These are phyloP conservation scores for Cinara cedri DNA, from an alignment of 2,888 invertebrate species.

Conservation along the genomic window DNA sequence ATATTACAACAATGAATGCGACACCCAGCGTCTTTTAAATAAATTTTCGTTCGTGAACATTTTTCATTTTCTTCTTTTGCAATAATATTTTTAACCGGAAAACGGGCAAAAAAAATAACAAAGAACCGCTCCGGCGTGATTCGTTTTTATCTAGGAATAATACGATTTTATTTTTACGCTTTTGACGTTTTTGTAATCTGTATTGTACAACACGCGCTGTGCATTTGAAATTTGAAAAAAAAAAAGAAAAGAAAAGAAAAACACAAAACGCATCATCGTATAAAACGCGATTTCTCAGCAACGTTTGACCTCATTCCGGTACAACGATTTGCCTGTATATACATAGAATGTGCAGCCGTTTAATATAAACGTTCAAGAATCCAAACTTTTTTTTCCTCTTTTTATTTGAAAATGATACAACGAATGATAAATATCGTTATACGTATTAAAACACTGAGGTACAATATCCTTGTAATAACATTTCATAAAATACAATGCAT, in stretches of 20 bases:
- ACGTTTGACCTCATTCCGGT: background rate
- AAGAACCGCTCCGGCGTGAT: background rate
- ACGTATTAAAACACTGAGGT: no score
- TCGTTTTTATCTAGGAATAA: constrained; percentile 7
- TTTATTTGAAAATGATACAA: no score
- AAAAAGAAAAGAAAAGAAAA: constrained; percentile 14
- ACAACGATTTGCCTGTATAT: constrained; percentile 4
- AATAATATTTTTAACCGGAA: background rate
- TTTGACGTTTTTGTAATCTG: background rate
- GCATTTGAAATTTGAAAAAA: background rate
- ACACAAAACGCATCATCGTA: background rate
- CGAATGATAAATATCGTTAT: no score
- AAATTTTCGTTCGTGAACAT: no score
- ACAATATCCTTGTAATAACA: no score
- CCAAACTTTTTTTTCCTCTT: no score
- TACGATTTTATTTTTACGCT: background rate
- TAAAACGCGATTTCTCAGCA: background rate
- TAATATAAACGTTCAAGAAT: no score
- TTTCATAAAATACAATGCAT: no score
- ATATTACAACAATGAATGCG: no score
- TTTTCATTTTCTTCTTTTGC: no score
- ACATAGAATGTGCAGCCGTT: no score
- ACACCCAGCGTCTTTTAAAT: no score
- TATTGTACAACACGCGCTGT: background rate
- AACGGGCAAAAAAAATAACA: background rate